phyloP scores from a whole-genome alignment of 1,140 invertebrate species.

The Periplaneta americana region DNA sequence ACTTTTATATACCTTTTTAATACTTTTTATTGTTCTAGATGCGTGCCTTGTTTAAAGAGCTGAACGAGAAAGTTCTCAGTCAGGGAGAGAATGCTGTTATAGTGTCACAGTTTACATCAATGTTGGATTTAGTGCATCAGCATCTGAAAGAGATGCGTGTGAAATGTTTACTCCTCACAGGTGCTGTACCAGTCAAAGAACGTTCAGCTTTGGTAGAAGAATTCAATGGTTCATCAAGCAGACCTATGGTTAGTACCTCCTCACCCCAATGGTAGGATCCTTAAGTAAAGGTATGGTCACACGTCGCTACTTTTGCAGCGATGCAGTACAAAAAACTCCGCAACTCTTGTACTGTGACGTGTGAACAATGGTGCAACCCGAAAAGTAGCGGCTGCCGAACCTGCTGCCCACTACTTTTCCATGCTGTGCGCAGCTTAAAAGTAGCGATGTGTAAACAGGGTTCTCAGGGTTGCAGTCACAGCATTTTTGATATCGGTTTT shows the following conservation, averaged over 20 bases:
- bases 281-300: too few relatives aligned
- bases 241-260: neutral
- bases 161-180: conserved; percentile 56
- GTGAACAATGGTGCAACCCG: too few relatives aligned
- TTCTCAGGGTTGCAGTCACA: too few relatives aligned
- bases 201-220: conserved; percentile 53
- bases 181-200: conserved; percentile 53
- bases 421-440: too few relatives aligned
- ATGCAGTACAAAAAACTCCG: too few relatives aligned
- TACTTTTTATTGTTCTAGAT: neutral
- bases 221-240: conserved; percentile 55
- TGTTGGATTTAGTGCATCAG: conserved; percentile 59
- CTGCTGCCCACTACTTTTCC: too few relatives aligned
- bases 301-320: too few relatives aligned
- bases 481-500: too few relatives aligned
- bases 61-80: conserved; percentile 44
- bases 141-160: conserved; percentile 50
- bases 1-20: neutral
- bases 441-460: too few relatives aligned
- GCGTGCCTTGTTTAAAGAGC: conserved; percentile 13
- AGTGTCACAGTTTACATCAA: conserved; percentile 82
- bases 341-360: too few relatives aligned
- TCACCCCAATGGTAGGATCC: too few relatives aligned
- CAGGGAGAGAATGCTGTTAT: conserved; percentile 69
- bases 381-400: too few relatives aligned